Percentiles rank a stretch among this genome's conserved stretches.
Evolutionary conservation across 2,797 vertebrate genomes (phyloP).

Genomic region (Aldrovandia affinis): DNA sequence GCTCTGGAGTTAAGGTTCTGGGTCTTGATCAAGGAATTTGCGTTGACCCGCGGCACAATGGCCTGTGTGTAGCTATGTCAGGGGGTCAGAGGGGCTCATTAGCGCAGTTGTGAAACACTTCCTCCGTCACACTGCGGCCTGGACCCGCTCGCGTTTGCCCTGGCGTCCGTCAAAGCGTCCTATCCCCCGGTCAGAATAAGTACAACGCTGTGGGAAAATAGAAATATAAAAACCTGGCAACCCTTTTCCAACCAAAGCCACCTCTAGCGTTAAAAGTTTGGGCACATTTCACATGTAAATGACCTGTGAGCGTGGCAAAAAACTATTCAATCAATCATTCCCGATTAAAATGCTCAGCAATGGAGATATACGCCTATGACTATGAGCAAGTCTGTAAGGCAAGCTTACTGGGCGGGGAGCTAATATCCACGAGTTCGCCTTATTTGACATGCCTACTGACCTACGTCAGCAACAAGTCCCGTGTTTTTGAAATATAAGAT

Average conservation of each 20-base stretch:
- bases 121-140: slow-evolving; percentile 9
- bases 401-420: no score
- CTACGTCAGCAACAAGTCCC: no score
- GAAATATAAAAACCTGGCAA: neutral
- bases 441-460: no score
- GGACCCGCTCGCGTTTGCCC: neutral
- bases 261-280: slow-evolving; percentile 45
- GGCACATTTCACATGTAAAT: slow-evolving; percentile 46
- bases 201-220: neutral
- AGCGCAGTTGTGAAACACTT: slow-evolving; percentile 37
- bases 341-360: no score
- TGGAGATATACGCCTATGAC: no score
- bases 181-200: neutral
- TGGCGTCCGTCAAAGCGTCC: neutral
- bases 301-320: no score
- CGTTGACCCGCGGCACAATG: slow-evolving; percentile 57
- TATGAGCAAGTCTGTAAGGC: no score
- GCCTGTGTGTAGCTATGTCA: slow-evolving; percentile 46
- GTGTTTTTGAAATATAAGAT: no score
- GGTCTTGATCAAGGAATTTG: slow-evolving; percentile 49
- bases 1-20: slow-evolving; percentile 50
- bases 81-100: slow-evolving; percentile 48
- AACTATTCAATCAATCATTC: no score
- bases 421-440: no score
- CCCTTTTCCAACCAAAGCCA: slow-evolving; percentile 4